Base-by-base conservation (phyloP, 2,797 vertebrate species). In the Florisuga fusca region DNA sequence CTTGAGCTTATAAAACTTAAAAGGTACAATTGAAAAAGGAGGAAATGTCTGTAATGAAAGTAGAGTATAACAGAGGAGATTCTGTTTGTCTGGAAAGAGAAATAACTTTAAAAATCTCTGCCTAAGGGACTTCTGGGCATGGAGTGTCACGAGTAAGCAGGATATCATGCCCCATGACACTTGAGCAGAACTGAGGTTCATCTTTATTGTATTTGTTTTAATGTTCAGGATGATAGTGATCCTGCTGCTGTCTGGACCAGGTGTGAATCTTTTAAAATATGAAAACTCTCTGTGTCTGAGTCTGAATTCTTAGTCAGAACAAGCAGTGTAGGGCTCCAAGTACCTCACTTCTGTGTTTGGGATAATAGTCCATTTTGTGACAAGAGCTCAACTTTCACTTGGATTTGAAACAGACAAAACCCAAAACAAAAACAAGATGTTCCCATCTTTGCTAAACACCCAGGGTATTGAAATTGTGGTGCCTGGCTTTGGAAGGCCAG, bases 181-280 rank as follows among this genome's bases (percentile, higher is more conserved):
- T 7, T 12, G 36, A 25, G 68, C 21, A 46, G 58, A 46, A 17
- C 27, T 25, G 74, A 36, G 51, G 19, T 33, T 34, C 31, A 1
- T 27, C 79, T 57, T 43, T 1, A 7, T 69, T 43, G n/a, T 2
- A 0, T 51, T 6, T 16, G 45, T 20, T 25, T 31, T 41, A 21
- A 15, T 23, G 1, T 3, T 27, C 26, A 12, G 41, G 29, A 4
- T 9, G 13, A 41, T 2, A 33, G n/a, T 5, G 3, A 20, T 33
- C n/a, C 50, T 27, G 50, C 62, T 1, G 2, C 15, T 16, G 38
- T 6, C 61, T 29, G 43, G 14, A 5, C 22, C 31, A 6, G 54
- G 15, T 19, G 5, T 6, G 5, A 8, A 1, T 23, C 3, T 15
- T 53, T 62, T 31, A 6, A 43, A 67, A 23, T 5, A 3, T 0